Base-by-base conservation (phyloP, 2,113 vertebrate species). In the Platysternon megacephalum region DNA sequence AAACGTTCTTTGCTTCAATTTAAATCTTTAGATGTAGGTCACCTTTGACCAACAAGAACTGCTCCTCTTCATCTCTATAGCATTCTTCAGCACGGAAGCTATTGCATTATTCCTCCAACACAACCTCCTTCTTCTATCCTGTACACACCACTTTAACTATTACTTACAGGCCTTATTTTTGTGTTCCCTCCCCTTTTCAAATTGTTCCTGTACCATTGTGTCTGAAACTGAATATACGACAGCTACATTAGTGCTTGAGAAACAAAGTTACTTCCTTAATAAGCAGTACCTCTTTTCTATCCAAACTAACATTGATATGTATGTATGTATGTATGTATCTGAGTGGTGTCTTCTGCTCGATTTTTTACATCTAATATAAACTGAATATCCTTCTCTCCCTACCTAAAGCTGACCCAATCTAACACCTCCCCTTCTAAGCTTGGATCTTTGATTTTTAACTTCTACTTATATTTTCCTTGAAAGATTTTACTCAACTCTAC, bases 261-360 rank as follows among this genome's bases (percentile, higher is more conserved):
- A 91, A 39, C 56, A 35, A 11, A 78, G 82, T 39, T 87, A 48
- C 13, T 78, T 78, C 26, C 24, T 1, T 68, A 68, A 61, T 12
- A 48, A 1, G 9, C 1, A 10, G 22, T 2, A 84, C 21, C 53
- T 79, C 52, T 0, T 6, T 48, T 74, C 84, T 61, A 6, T 1
- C 26, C 19, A 8, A 39, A 52, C 8, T 6, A 12, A 28, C 7
- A 17, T 17, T 35, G 39, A n/a, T n/a, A n/a, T n/a, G n/a, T n/a
- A n/a, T n/a, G n/a, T n/a, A n/a, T n/a, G n/a, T n/a, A n/a, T n/a
- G n/a, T n/a, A n/a, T n/a, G 65, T 52, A 52, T 52, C 51, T 11
- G 17, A 68, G 8, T n/a, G 35, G 26, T 11, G 12, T 16, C 74
- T 13, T 78, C n/a, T 22, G 24, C 74, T 46, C 22, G 1, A 78